Conservation (phyloP, 2,113 vertebrate genomes). For the Raphicerus campestris region DNA sequence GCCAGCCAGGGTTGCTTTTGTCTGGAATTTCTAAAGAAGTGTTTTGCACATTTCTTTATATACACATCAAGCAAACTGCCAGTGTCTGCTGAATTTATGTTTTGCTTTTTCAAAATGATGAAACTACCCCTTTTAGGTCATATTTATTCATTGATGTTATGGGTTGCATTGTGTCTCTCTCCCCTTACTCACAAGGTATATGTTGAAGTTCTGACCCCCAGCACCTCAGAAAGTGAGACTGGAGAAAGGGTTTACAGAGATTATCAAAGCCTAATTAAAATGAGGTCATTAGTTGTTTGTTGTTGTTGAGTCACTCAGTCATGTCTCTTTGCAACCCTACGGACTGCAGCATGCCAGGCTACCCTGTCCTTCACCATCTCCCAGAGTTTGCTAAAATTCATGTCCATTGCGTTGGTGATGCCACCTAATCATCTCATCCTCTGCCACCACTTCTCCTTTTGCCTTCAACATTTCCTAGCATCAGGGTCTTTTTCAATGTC, state of each 20-base stretch:
- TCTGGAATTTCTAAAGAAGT: constrained; percentile 49
- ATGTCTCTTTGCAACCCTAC: not conserved
- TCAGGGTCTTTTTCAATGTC: not conserved
- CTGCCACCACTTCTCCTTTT: not conserved
- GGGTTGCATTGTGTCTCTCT: not conserved
- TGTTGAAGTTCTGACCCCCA: not conserved
- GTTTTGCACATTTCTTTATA: constrained; percentile 36
- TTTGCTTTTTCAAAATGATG: not conserved
- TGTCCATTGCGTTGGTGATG: not conserved
- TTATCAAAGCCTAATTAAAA: constrained; percentile 4
- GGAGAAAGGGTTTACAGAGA: not conserved
- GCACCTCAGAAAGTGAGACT: not conserved
- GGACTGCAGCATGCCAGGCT: not conserved
- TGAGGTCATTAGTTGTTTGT: not conserved
- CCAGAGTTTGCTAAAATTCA: not conserved
- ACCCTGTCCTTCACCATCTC: not conserved
- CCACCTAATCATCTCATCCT: not conserved
- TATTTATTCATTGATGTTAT: not conserved
- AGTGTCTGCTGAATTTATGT: constrained; percentile 15
- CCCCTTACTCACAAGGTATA: not conserved
- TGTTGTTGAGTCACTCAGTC: not conserved
- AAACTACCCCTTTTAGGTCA: not conserved
- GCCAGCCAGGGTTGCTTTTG: constrained; percentile 26
- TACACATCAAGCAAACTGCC: not conserved
- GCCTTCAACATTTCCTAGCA: not conserved